Percentiles rank a stretch among this genome's conserved stretches.
Conservation (phyloP, 2,888 invertebrate genomes). For the Calameuta pallipes region DNA sequence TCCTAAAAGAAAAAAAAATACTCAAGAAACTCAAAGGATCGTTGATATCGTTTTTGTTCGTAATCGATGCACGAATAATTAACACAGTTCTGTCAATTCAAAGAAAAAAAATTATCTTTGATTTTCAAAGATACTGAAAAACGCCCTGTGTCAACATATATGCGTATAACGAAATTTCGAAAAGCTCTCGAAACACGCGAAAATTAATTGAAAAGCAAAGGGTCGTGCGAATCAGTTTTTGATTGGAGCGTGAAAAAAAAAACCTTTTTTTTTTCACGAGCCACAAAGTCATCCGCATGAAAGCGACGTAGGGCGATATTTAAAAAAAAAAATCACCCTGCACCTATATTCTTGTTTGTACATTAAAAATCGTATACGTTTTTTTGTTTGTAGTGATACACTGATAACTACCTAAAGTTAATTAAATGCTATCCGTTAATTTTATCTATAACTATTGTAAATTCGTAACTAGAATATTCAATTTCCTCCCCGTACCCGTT, state of each 20-base stretch:
- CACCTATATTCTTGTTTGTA: slow-evolving; percentile 52
- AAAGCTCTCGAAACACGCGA: not conserved
- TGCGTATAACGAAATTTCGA: not conserved
- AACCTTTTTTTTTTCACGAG: not conserved
- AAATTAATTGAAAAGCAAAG: not conserved
- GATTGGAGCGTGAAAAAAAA: not conserved
- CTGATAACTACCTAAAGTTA: slow-evolving; percentile 60
- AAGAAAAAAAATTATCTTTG: not conserved
- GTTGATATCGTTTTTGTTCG: too few relatives aligned
- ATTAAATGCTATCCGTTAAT: slow-evolving; percentile 33
- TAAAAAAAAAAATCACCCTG: slow-evolving; percentile 3
- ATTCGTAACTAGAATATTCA: slow-evolving; percentile 65
- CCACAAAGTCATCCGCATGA: not conserved
- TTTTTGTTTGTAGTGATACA: slow-evolving; percentile 57
- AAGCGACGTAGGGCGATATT: not conserved
- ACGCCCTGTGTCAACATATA: not conserved
- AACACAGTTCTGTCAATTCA: not conserved
- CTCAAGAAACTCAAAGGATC: not conserved
- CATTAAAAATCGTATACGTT: slow-evolving; percentile 66
- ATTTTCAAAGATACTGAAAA: not conserved
- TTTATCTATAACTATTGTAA: slow-evolving; percentile 49
- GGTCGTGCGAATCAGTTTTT: not conserved
- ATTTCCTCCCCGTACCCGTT: slow-evolving; percentile 21
- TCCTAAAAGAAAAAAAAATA: not conserved
- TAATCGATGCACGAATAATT: not conserved